Evolutionary conservation across 2,888 invertebrate genomes (phyloP), one percentile per base, ranked within the genome.

Genomic region (Pristionchus maxplancki): DNA sequence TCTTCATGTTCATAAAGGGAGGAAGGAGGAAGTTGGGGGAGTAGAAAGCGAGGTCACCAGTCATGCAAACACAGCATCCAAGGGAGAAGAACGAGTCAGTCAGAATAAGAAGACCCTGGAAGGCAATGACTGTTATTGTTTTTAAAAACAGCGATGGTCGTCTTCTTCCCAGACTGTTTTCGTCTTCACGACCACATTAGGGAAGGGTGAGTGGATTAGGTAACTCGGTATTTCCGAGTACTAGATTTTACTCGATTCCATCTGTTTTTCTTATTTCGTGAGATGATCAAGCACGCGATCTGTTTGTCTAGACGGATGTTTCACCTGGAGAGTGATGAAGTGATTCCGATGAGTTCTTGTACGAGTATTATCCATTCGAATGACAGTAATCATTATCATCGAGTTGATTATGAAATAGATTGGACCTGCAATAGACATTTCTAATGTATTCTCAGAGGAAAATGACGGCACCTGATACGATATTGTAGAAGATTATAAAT

Each of bases 11-110:
- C 71, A 74, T 37, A 24, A 74, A 74, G 11, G 71, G 71, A 8
- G 71, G 71, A 40, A 74, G 71, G 24, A 74, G 71, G 71, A 74
- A 74, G 15, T 74, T 74, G 40, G 71, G 71, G 8, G 71, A 74
- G 71, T 74, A 74, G 71, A 74, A 74, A 11, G 71, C 71, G 40
- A 74, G 71, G 24, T 74, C 71, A 6, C 71, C 71, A 20, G 71
- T 74, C 37, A 74, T 74, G 71, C 71, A 74, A 17, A 74, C 71
- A 40, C 71, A 74, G 40, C 71, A 74, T 9, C 71, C 71, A 40
- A 74, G 71, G 31, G 71, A 74, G 71, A 74, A 74, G 40, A 74
- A 74, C 0, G 71, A 74, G 24, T 74, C 71, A 0, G 71, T 74
- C 0, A 74, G 40, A 11, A 74, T 74, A 20, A 74, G 71, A 37